These are phyloP conservation scores for Herpetotheres cachinnans DNA, from an alignment of 2,113 vertebrate genomes.

Conservation along the genomic window DNA sequence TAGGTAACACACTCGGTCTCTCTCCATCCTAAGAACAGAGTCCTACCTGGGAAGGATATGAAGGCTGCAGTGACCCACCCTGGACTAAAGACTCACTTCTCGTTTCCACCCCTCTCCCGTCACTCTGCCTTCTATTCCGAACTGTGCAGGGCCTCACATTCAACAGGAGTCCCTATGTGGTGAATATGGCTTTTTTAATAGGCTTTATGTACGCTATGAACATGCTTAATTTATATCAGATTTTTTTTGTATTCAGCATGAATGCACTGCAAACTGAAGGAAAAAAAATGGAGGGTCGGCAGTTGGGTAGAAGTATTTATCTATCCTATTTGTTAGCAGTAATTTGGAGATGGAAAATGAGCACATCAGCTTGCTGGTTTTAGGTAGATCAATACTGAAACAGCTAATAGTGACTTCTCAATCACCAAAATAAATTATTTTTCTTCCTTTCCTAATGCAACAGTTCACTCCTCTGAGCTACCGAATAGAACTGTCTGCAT, in stretches of 20 bases:
- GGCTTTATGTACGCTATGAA: background rate
- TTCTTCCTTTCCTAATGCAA: background rate
- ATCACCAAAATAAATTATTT: background rate
- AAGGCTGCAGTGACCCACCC: background rate
- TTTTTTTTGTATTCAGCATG: background rate
- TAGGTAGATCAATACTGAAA: background rate
- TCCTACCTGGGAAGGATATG: background rate
- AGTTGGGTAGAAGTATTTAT: background rate
- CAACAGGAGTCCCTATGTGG: rapidly evolving
- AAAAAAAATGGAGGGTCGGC: background rate
- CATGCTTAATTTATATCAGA: background rate
- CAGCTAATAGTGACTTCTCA: background rate
- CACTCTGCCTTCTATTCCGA: background rate
- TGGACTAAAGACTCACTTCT: background rate
- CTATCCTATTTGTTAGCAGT: background rate
- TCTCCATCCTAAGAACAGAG: background rate
- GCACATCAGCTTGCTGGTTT: background rate
- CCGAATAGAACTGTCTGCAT: background rate
- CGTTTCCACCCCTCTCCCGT: rapidly evolving
- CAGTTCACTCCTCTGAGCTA: background rate
- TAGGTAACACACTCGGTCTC: rapidly evolving
- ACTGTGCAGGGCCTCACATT: background rate
- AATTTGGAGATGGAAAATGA: background rate
- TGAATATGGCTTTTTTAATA: background rate
- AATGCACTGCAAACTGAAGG: background rate